Evolutionary conservation across 2,113 vertebrate genomes (phyloP).

Genomic region (Trichechus manatus): DNA sequence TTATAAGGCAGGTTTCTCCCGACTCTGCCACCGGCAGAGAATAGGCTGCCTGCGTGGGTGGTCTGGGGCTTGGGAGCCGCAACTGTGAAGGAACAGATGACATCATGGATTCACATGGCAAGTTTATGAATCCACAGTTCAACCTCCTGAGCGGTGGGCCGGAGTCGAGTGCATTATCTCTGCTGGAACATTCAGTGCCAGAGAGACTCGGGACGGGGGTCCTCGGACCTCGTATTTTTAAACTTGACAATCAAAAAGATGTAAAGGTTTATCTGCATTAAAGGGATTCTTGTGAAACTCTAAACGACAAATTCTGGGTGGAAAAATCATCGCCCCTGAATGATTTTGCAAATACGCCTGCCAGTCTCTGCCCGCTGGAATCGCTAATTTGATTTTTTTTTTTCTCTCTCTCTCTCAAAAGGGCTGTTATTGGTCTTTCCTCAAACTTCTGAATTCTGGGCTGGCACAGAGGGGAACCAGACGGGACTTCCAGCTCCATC

Average conservation of each 20-base stretch:
- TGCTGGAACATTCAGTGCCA: not conserved
- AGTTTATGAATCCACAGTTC: conserved; percentile 28
- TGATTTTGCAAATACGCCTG: conserved; percentile 2
- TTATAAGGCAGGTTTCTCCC: conserved; percentile 76
- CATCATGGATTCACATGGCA: conserved; percentile 69
- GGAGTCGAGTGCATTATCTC: conserved; percentile 32
- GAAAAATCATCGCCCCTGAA: not conserved
- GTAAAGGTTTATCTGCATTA: not conserved
- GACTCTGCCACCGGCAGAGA: conserved; percentile 58
- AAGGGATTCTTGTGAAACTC: not conserved
- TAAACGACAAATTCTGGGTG: not conserved
- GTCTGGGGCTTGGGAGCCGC: not conserved
- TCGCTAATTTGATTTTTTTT: conserved; percentile 35
- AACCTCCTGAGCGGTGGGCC: not conserved
- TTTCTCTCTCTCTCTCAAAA: not conserved
- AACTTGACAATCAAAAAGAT: conserved; percentile 41
- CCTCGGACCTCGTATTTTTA: not conserved
- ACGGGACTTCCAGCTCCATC: not conserved
- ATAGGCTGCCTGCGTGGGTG: conserved; percentile 51
- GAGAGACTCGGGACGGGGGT: not conserved
- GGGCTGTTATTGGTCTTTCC: not conserved
- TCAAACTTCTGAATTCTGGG: conserved; percentile 10
- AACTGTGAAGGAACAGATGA: conserved; percentile 71
- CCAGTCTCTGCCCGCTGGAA: not conserved
- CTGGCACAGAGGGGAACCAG: not conserved